Percentiles rank a stretch among this genome's conserved stretches.
phyloP scores from a whole-genome alignment of 2,113 vertebrate species.

The Cyphotilapia sp. region DNA sequence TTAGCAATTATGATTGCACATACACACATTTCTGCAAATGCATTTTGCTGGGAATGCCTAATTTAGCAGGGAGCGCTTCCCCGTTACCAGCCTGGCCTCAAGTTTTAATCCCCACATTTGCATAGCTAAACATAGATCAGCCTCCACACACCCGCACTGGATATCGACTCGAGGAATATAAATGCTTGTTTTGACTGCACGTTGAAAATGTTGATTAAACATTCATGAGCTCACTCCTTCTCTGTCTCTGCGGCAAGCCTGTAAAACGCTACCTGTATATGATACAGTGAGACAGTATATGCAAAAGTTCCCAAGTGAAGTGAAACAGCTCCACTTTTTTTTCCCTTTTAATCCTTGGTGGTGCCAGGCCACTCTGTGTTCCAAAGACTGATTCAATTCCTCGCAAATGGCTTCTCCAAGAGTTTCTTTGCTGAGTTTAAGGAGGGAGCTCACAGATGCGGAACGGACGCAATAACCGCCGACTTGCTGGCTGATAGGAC shows the following conservation, averaged over 20 bases:
- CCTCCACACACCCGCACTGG: slow-evolving; percentile 35
- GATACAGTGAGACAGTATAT: not conserved
- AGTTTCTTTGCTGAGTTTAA: slow-evolving; percentile 43
- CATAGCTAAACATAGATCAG: slow-evolving; percentile 66
- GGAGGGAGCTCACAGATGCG: slow-evolving; percentile 26
- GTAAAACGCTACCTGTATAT: slow-evolving; percentile 1
- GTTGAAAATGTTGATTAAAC: slow-evolving; percentile 44
- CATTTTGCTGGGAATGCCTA: slow-evolving; percentile 46
- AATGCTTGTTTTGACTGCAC: slow-evolving; percentile 57
- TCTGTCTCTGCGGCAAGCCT: not conserved
- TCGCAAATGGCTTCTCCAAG: slow-evolving; percentile 39
- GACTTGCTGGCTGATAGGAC: slow-evolving; percentile 34
- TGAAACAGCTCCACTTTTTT: not conserved
- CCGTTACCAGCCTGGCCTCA: slow-evolving; percentile 42
- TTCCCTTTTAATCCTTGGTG: not conserved
- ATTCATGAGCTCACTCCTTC: slow-evolving; percentile 23
- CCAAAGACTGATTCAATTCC: slow-evolving; percentile 40
- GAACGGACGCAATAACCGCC: slow-evolving; percentile 50
- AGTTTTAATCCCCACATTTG: slow-evolving; percentile 68
- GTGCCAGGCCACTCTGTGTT: not conserved
- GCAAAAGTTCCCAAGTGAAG: not conserved
- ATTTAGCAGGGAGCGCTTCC: slow-evolving; percentile 35
- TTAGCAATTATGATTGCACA: not conserved
- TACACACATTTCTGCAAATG: not conserved
- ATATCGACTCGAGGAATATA: slow-evolving; percentile 50